Percentiles rank a stretch among this genome's conserved stretches.
phyloP scores from a whole-genome alignment of 2,113 vertebrate genomes.

The Cryptomyrus ogoouensis region DNA sequence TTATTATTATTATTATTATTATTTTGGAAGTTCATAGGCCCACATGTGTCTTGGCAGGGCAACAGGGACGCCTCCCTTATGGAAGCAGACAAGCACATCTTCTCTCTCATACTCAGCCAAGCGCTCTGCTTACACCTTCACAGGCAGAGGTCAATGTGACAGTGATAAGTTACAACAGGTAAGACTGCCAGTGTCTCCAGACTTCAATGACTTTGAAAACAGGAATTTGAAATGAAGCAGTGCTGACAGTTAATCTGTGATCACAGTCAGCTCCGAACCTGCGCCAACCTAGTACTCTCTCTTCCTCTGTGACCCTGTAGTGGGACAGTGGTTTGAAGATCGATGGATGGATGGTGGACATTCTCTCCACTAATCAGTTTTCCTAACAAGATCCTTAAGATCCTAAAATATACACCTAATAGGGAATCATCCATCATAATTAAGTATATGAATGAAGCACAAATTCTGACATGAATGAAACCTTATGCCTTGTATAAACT shows the following conservation, averaged over 20 bases:
- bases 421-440: neutral
- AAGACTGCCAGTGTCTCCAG: neutral
- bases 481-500: neutral
- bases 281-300: neutral
- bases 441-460: neutral
- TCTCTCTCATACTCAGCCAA: neutral
- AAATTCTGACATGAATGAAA: neutral
- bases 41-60: neutral
- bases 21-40: neutral
- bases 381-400: neutral
- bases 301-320: neutral
- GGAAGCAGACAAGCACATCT: neutral
- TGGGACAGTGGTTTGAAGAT: neutral
- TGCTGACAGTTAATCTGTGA: neutral
- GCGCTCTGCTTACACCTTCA: neutral
- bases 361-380: neutral
- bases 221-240: neutral
- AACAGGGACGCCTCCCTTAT: neutral
- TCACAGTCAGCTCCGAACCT: neutral
- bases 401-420: neutral
- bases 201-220: neutral
- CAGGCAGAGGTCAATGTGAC: constrained; percentile 5
- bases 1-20: neutral
- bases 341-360: neutral
- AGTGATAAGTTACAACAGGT: constrained; percentile 10